Evolutionary conservation across 2,113 vertebrate genomes (phyloP), one percentile per base, ranked within the genome.

Genomic region (Ailuropoda melanoleuca): DNA sequence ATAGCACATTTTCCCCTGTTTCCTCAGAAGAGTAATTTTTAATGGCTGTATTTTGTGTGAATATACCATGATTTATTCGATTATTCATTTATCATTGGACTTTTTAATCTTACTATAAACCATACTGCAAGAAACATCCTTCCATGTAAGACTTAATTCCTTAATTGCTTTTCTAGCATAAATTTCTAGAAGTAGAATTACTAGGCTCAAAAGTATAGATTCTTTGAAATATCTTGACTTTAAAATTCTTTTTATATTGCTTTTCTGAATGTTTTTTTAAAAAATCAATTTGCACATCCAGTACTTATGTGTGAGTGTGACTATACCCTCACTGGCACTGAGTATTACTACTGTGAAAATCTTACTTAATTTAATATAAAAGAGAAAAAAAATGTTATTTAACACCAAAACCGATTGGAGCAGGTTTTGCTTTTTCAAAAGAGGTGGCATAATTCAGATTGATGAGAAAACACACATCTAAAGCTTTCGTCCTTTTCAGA

Each of bases 331-430:
- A 74, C 31, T 88, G 50, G 19, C 18, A 18, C 23, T 58, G 43
- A 87, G 23, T 90, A 55, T n/a, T 56, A 88, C n/a, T 83, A 15
- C 37, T 60, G 31, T 43, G 37, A 83, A 91, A 56, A 24, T 75
- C 43, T 78, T 74, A 48, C 34, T 75, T 96, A 93, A 92, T 46
- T 95, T 83, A 96, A 43, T 77, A 48, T n/a, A 62, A 72, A 96
- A 24, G 53, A 93, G 66, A 18, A 12, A 46, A 84, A 83, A 95
- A 68, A 10, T 92, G 56, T 37, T 75, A 31, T 39, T 68, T 93
- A 68, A 77, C 55, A 11, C 10, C 18, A 48, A 80, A 90, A 64
- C 39, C 50, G 3, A 89, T 75, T 68, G 14, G 6, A 81, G 3
- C 4, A 58, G 21, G 34, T 46, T 48, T 13, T 91, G 23, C 62